Percentiles rank a stretch among this genome's conserved stretches.
Conservation (phyloP, 2,888 invertebrate species). For the Cenopis cana region DNA sequence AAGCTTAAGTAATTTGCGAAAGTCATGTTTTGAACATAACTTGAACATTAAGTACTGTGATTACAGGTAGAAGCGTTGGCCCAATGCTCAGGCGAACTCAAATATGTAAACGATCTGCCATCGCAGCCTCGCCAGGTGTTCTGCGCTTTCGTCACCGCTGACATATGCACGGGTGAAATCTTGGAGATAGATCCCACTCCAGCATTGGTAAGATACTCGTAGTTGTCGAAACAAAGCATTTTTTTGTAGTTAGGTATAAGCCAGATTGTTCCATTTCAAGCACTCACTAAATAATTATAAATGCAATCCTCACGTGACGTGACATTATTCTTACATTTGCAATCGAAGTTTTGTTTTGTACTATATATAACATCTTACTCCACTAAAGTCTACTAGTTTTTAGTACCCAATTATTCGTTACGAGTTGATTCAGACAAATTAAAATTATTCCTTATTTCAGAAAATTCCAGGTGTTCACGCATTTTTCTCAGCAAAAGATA, state of each 20-base stretch:
- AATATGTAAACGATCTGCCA: constrained; percentile 87
- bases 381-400: no score
- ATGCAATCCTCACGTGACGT: no score
- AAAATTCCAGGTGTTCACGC: constrained; percentile 87
- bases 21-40: neutral
- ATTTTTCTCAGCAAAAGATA: constrained; percentile 87
- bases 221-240: no score
- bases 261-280: no score
- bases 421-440: constrained; percentile 15
- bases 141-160: constrained; percentile 87
- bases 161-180: constrained; percentile 84
- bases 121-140: constrained; percentile 86
- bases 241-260: no score
- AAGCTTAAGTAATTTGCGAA: neutral
- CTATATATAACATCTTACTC: no score
- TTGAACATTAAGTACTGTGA: neutral
- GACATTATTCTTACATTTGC: no score
- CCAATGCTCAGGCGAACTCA: constrained; percentile 88
- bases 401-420: no score
- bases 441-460: constrained; percentile 67
- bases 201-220: constrained; percentile 86
- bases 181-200: constrained; percentile 85
- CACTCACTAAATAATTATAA: no score
- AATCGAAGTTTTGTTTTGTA: no score
- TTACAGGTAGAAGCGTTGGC: constrained; percentile 48